Base-by-base conservation (phyloP, 2,113 vertebrate genomes). In the Lepisosteus oculatus region DNA sequence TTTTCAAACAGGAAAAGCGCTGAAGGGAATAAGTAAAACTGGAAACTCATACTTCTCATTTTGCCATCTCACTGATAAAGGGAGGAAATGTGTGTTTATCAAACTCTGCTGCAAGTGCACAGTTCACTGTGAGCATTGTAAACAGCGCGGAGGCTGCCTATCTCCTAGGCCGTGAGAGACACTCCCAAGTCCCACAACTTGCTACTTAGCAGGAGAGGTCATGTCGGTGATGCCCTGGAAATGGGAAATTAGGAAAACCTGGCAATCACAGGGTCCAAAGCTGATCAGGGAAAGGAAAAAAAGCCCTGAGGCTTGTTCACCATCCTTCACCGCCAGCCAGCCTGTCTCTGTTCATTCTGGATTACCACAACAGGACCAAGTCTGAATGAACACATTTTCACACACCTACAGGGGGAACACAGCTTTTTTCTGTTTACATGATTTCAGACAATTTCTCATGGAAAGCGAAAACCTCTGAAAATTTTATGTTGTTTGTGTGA, bases 51-150 rank as follows among this genome's bases (percentile, higher is more conserved):
- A 90, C 83, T 92, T 90, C 84, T 90, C 85, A 83, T 92, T 90
- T 87, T 92, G 90, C 85, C 90, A 86, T 90, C 87, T 89, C 83
- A 80, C 86, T 89, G 91, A 93, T 90, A 90, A 91, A 91, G 89
- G 90, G 86, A 95, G 94, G 94, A 95, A 95, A 92, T 90, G 88
- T 93, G 90, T 96, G 93, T 97, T 97, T 96, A 96, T 92, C 90
- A 88, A 90, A 89, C 84, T 63, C 54, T 83, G 87, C 89, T 87
- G 83, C 1, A 81, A 89, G 87, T 83, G 88, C 92, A 93, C 78
- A 85, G 93, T 93, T 94, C 92, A 93, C 81, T 86, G 86, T 83
- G 82, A 65, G 71, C 91, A 85, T 84, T 88, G 89, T 94, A 94
- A 94, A 94, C 90, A 88, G 85, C 88, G 57, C 83, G 83, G 85